phyloP scores from a whole-genome alignment of 2,797 vertebrate genomes.

The Micrastur ruficollis region DNA sequence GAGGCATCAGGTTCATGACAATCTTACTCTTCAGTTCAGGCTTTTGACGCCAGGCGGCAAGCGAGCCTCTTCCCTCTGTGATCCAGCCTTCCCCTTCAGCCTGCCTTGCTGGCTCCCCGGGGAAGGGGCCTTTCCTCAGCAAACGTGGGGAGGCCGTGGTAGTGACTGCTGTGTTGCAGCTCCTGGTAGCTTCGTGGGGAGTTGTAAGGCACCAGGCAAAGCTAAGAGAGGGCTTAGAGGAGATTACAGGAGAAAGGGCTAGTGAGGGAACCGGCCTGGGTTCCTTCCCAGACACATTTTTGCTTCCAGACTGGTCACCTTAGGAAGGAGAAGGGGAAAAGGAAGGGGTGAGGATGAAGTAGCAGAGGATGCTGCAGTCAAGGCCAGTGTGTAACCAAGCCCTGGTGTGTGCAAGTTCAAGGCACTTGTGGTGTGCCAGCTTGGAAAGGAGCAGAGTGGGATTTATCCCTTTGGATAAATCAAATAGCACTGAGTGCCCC shows the following conservation, averaged over 20 bases:
- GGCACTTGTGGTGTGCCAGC: background rate
- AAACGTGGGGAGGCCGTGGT: background rate
- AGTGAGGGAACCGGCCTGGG: background rate
- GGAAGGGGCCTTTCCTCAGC: background rate
- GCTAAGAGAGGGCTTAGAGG: background rate
- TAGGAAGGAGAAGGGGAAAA: background rate
- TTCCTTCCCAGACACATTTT: background rate
- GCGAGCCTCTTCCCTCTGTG: background rate
- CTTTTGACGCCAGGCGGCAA: conserved; percentile 36
- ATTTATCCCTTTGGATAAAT: background rate
- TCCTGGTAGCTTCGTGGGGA: background rate
- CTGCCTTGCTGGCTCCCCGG: background rate
- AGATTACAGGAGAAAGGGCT: background rate
- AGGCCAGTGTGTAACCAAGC: background rate
- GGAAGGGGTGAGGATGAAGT: background rate
- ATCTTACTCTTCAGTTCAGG: background rate
- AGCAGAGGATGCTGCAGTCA: background rate
- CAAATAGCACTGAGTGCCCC: background rate
- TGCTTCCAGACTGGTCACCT: background rate
- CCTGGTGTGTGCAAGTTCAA: background rate
- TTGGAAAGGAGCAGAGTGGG: background rate
- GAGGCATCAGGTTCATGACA: fast-evolving
- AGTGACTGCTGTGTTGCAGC: background rate
- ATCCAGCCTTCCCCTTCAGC: background rate
- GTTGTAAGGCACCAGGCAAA: background rate